Conservation (phyloP, 2,113 vertebrate genomes). For the Brachyistius frenatus region DNA sequence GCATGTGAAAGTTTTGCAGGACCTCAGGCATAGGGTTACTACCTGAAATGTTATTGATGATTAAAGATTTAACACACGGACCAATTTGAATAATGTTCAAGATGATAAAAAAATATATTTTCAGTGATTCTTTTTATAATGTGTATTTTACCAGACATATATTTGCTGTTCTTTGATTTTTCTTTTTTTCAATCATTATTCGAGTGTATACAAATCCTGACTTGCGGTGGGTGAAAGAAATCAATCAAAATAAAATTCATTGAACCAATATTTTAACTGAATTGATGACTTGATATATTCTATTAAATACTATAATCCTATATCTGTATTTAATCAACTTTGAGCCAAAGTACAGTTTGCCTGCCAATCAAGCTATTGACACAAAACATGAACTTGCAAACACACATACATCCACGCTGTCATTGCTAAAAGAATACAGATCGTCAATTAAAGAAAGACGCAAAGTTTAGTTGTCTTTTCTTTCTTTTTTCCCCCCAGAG, state of each 20-base stretch:
- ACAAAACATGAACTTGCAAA: constrained; percentile 18
- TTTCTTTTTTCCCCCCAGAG: constrained; percentile 3
- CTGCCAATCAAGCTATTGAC: background rate
- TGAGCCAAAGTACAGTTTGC: background rate
- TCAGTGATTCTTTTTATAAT: background rate
- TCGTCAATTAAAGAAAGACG: constrained; percentile 3
- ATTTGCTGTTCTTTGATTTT: background rate
- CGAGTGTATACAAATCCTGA: no score
- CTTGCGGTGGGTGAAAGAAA: background rate
- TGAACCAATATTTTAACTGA: background rate
- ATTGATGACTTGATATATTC: background rate
- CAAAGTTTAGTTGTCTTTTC: constrained; percentile 24
- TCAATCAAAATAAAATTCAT: background rate
- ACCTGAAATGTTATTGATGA: background rate
- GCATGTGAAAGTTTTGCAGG: constrained; percentile 47
- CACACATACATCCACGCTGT: constrained; percentile 2
- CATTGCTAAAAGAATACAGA: constrained; percentile 22
- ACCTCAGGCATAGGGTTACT: constrained; percentile 7
- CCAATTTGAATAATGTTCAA: background rate
- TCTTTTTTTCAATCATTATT: background rate
- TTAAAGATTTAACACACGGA: background rate
- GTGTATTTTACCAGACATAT: background rate
- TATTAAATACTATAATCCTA: background rate
- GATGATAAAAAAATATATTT: background rate
- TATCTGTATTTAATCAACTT: background rate